Evolutionary conservation across 2,888 invertebrate species (phyloP).

Genomic region (Mythimna pallens): DNA sequence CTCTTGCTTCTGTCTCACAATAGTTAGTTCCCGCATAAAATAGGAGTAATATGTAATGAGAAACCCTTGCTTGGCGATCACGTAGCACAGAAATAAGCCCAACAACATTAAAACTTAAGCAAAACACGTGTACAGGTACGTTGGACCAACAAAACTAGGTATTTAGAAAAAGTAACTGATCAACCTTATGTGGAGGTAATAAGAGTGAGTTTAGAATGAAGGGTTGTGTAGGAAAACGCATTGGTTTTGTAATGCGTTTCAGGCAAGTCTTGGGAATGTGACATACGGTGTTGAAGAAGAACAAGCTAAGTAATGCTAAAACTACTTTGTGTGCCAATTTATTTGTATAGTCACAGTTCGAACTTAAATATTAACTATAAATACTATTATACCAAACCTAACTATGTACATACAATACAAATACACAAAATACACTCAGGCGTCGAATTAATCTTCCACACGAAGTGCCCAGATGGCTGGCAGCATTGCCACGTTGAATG

Average conservation of each 20-base stretch:
- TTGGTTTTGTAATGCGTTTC: constrained; percentile 63
- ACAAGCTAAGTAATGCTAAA: constrained; percentile 1
- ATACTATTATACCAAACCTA: too few relatives aligned
- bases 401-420: too few relatives aligned
- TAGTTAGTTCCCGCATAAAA: constrained; percentile 58
- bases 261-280: constrained; percentile 64
- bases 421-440: too few relatives aligned
- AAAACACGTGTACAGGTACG: constrained; percentile 73
- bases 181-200: constrained; percentile 34
- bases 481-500: too few relatives aligned
- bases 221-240: constrained; percentile 59
- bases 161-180: constrained; percentile 21
- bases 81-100: constrained; percentile 78
- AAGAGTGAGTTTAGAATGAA: constrained; percentile 54
- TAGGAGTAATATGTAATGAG: constrained; percentile 71
- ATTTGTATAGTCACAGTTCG: too few relatives aligned
- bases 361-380: too few relatives aligned
- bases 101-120: constrained; percentile 75
- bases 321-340: not conserved
- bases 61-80: constrained; percentile 68
- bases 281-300: constrained; percentile 53
- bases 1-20: constrained; percentile 20
- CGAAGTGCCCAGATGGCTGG: too few relatives aligned
- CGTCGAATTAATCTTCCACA: too few relatives aligned
- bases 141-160: constrained; percentile 53